Base-by-base conservation (phyloP, 2,113 vertebrate genomes). In the Probosciger aterrimus region DNA sequence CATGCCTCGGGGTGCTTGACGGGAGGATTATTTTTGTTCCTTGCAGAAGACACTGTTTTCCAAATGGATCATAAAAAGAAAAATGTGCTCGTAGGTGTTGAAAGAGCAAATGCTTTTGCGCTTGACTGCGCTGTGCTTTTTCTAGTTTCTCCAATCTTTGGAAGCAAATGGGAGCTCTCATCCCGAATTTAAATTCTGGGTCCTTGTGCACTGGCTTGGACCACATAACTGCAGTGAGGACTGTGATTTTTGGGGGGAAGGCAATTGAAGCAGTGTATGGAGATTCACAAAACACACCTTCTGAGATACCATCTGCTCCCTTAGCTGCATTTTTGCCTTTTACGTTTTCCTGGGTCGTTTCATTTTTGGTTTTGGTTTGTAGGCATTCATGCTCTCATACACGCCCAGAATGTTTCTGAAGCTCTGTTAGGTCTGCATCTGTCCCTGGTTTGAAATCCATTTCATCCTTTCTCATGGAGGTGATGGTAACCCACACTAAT, bases 71-170 rank as follows among this genome's bases (percentile, higher is more conserved):
- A 41, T 91, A 75, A 92, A 91, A 92, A 92, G 81, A 75, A 86
- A 96, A 96, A 92, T 89, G 93, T 86, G 69, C 52, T 96, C 11
- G 57, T 96, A 95, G 92, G 89, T 96, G 95, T 87, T 91, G 95
- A 89, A 93, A 82, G 94, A 96, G 91, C 73, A 91, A 93, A 91
- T 44, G 77, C 47, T 41, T 93, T 87, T 93, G 89, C 71, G 13
- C 91, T 92, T 89, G 91, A 55, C 81, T 93, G 77, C 11, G 10
- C 88, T 89, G 73, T 82, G 78, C 69, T 77, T 95, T 93, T 95
- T 86, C 89, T 86, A 37, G 33, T 89, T 94, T 75, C 77, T 50
- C 35, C 17, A 7, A 77, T 88, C 23, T 78, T 89, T 79, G 77
- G 86, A 95, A 86, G 68, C 46, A 78, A 88, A 71, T 0, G 30